These are phyloP conservation scores for Ceyx cyanopectus DNA, from an alignment of 2,113 vertebrate genomes.

Conservation along the genomic window DNA sequence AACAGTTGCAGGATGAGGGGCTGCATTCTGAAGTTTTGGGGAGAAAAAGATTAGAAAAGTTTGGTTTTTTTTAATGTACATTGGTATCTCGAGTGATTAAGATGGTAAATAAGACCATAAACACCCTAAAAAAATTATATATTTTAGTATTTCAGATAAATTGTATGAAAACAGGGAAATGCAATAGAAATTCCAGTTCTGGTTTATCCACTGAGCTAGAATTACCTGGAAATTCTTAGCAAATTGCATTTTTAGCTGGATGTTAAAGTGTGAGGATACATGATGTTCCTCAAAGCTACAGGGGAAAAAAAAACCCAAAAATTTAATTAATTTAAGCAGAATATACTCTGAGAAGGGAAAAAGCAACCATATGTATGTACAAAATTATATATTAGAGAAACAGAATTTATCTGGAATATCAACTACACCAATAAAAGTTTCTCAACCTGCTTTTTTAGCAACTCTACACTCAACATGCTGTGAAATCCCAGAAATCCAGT, in stretches of 20 bases:
- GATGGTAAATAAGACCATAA: not conserved
- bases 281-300: too few relatives aligned
- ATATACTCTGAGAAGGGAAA: not conserved
- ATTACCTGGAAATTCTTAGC: too few relatives aligned
- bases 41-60: not conserved
- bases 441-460: not conserved
- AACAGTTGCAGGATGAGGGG: conserved; percentile 14
- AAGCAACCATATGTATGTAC: not conserved
- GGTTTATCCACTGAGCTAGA: too few relatives aligned
- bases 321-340: not conserved
- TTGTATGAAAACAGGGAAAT: too few relatives aligned
- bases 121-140: too few relatives aligned
- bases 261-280: too few relatives aligned
- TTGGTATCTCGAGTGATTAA: not conserved
- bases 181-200: too few relatives aligned
- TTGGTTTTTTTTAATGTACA: not conserved
- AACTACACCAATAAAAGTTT: not conserved
- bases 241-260: too few relatives aligned
- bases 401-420: not conserved
- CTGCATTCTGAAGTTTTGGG: not conserved
- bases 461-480: not conserved
- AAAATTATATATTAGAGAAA: not conserved
- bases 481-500: rapidly evolving
- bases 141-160: too few relatives aligned
- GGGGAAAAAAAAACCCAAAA: too few relatives aligned